phyloP scores from a whole-genome alignment of 2,113 vertebrate genomes.

The western clawed frog (Xenopus tropicalis) region UCB_Xtro_10.0 CM004445.2:124440001-124440500 shows the following conservation, averaged over 20 bases:
- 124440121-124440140: not conserved
- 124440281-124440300: not conserved
- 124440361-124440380: not conserved
- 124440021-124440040: slow-evolving; percentile 26
- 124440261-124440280: slow-evolving; percentile 2
- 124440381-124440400: not conserved
- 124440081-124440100: slow-evolving; percentile 4
- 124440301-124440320: not conserved
- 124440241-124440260: not conserved
- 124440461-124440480: too few relatives aligned
- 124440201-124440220: slow-evolving; percentile 1
- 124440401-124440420: not conserved
- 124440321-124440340: not conserved
- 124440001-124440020: too few relatives aligned
- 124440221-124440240: slow-evolving; percentile 1
- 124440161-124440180: not conserved
- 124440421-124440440: too few relatives aligned
- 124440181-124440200: slow-evolving; percentile 6
- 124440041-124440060: slow-evolving; percentile 60
- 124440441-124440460: too few relatives aligned
- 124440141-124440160: not conserved
- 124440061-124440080: slow-evolving; percentile 54
- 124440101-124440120: slow-evolving; percentile 1
- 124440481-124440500: too few relatives aligned
- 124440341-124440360: not conserved